These are phyloP conservation scores for Muscidifurax raptorellus DNA, from an alignment of 1,140 invertebrate genomes.

Conservation along the genomic window DNA sequence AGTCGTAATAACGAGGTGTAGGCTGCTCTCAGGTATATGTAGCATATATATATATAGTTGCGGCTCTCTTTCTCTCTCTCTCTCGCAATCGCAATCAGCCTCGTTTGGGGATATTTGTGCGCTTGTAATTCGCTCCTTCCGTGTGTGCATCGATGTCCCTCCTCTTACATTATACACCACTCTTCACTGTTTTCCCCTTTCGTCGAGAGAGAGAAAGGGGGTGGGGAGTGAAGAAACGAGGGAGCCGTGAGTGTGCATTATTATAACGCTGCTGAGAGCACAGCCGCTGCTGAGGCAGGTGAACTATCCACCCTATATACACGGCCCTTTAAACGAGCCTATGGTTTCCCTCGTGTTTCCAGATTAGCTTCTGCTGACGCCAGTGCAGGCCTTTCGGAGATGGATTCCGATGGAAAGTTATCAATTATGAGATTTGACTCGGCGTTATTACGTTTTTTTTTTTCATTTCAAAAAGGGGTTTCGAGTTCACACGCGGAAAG, in stretches of 20 bases:
- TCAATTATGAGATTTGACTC: background rate
- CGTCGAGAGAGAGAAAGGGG: too few species aligned
- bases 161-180: too few species aligned
- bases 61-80: too few species aligned
- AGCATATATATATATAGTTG: too few species aligned
- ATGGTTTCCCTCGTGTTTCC: background rate
- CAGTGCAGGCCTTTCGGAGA: too few species aligned
- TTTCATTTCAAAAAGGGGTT: background rate
- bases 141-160: background rate
- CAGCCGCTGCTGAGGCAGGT: background rate
- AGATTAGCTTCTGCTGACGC: background rate
- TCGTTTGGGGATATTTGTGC: background rate
- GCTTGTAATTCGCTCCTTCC: background rate
- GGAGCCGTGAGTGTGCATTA: slow-evolving; percentile 8
- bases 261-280: background rate
- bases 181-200: background rate
- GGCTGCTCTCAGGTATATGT: background rate
- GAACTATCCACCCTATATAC: background rate
- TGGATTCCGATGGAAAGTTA: slow-evolving; percentile 1
- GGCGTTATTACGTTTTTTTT: background rate
- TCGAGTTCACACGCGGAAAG: background rate
- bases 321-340: background rate
- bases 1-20: background rate
- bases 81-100: background rate
- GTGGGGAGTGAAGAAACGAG: background rate